phyloP scores from a whole-genome alignment of 92 coral and sea anemone species.

The Blastomussa wellsi region DNA sequence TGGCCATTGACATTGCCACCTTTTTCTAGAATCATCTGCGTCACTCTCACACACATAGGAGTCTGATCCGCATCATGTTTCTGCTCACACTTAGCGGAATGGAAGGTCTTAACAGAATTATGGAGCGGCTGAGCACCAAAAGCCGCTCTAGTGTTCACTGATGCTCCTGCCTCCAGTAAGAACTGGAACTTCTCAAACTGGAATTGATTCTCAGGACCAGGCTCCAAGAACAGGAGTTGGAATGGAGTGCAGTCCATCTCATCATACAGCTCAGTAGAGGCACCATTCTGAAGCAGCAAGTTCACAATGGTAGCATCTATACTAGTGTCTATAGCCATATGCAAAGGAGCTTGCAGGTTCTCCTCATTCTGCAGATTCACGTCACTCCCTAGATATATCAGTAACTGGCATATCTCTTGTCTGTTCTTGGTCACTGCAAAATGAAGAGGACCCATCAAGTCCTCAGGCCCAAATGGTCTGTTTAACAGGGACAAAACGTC shows the following conservation, averaged over 20 bases:
- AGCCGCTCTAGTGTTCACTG: slow-evolving; percentile 16
- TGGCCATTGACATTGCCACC: slow-evolving; percentile 9
- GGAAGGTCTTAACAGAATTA: slow-evolving; percentile 11
- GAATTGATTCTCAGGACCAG: slow-evolving; percentile 19
- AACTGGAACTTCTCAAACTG: slow-evolving; percentile 16
- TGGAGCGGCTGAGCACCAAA: slow-evolving; percentile 19
- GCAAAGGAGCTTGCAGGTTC: too few species aligned
- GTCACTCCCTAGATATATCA: too few species aligned
- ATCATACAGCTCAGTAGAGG: too few species aligned
- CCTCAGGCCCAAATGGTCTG: background rate
- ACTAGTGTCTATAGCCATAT: too few species aligned
- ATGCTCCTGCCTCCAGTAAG: slow-evolving; percentile 12
- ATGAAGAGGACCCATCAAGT: too few species aligned
- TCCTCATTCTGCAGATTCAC: too few species aligned
- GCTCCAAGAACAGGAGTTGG: slow-evolving; percentile 12
- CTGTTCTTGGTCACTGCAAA: too few species aligned
- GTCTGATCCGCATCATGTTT: slow-evolving; percentile 19
- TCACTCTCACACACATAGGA: slow-evolving; percentile 19
- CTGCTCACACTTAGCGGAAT: slow-evolving; percentile 19
- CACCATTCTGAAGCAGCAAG: too few species aligned
- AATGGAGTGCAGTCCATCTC: background rate
- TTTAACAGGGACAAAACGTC: slow-evolving; percentile 15
- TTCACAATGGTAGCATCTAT: too few species aligned
- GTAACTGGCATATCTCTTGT: too few species aligned
- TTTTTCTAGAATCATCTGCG: slow-evolving; percentile 15